Conservation (phyloP, 2,888 invertebrate species). For the Trachelus iudaicus region DNA sequence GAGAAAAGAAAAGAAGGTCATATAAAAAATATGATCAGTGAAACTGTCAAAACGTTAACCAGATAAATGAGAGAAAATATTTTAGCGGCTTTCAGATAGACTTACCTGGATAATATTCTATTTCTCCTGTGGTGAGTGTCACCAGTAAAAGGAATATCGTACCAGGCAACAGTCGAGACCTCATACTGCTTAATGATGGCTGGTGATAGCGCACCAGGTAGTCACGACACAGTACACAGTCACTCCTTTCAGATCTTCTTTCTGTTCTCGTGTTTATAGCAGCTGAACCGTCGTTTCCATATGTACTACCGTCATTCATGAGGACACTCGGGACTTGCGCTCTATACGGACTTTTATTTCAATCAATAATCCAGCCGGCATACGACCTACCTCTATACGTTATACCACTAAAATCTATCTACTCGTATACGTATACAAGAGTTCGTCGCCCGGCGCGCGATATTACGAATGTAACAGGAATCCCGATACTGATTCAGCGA, state of each 20-base stretch:
- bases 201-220: constrained; percentile 8
- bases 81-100: constrained; percentile 4
- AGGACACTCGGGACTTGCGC: background rate
- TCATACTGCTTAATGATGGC: constrained; percentile 39
- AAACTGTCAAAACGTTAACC: background rate
- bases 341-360: background rate
- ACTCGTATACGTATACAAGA: background rate
- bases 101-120: constrained; percentile 58
- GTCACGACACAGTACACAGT: background rate
- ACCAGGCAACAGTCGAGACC: constrained; percentile 42
- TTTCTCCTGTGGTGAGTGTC: constrained; percentile 47
- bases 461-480: background rate
- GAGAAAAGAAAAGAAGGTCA: background rate
- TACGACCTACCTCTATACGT: constrained; percentile 2
- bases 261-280: background rate
- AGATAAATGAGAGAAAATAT: background rate
- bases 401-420: background rate
- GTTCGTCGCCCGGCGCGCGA: background rate
- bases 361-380: background rate
- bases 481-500: background rate
- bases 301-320: constrained; percentile 1
- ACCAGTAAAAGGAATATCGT: constrained; percentile 43
- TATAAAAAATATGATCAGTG: background rate
- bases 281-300: background rate
- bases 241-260: background rate